Conservation (phyloP, 1,140 invertebrate species). For the Zaprionus gabonicus region DNA sequence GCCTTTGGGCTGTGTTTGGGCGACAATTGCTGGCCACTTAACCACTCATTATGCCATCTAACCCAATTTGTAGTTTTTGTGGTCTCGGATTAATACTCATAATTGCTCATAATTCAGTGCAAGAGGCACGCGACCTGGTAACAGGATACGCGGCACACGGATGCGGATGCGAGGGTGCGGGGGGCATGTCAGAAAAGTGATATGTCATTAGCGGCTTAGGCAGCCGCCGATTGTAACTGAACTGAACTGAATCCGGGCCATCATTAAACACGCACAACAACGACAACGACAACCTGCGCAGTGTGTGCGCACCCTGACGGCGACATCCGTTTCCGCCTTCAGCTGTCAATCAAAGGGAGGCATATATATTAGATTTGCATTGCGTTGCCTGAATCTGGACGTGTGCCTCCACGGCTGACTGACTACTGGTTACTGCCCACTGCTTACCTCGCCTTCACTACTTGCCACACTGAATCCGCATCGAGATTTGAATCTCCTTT, state of each 20-base stretch:
- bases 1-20: conserved; percentile 10
- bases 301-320: conserved; percentile 15
- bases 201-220: conserved; percentile 75
- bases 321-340: conserved; percentile 69
- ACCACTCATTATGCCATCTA: conserved; percentile 47
- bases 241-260: conserved; percentile 22
- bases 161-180: conserved; percentile 7
- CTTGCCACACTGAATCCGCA: background rate
- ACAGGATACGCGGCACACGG: conserved; percentile 58
- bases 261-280: conserved; percentile 39
- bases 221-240: conserved; percentile 44
- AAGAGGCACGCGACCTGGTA: conserved; percentile 64
- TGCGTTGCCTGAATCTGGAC: conserved; percentile 36
- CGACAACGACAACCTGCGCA: conserved; percentile 45
- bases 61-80: conserved; percentile 76
- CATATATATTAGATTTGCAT: conserved; percentile 60
- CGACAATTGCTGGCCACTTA: conserved; percentile 61
- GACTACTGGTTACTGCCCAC: conserved; percentile 24
- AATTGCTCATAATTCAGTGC: conserved; percentile 55
- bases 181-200: conserved; percentile 68
- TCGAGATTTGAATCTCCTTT: conserved; percentile 28
- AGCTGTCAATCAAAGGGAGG: conserved; percentile 63
- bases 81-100: conserved; percentile 71
- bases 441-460: too few species aligned
- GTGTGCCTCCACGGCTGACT: conserved; percentile 31